Conservation (phyloP, 1,140 invertebrate genomes). For the Aphelenchoides besseyi region DNA sequence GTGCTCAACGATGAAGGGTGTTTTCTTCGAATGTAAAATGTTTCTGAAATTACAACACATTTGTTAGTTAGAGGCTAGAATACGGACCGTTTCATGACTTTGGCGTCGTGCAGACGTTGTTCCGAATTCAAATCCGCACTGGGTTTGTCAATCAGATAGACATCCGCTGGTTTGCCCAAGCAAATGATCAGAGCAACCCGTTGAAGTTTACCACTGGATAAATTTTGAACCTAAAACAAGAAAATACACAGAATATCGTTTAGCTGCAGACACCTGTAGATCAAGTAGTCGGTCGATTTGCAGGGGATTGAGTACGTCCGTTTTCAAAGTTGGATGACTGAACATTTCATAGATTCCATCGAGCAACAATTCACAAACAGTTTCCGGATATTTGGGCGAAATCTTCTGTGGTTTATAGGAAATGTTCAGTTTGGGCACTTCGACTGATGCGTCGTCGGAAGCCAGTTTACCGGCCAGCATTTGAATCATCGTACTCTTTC, state of each 20-base stretch:
- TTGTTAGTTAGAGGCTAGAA: slow-evolving; percentile 15
- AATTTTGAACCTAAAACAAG: slow-evolving; percentile 75
- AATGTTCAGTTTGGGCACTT: slow-evolving; percentile 86
- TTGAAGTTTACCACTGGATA: slow-evolving; percentile 98
- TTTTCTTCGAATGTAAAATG: slow-evolving; percentile 97
- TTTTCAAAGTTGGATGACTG: slow-evolving; percentile 80
- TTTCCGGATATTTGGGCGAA: slow-evolving; percentile 90
- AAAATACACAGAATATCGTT: no score
- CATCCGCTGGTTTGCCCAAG: slow-evolving; percentile 95
- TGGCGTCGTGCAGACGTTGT: slow-evolving; percentile 97
- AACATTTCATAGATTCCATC: slow-evolving; percentile 42
- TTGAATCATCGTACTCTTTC: slow-evolving; percentile 95
- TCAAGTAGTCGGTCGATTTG: slow-evolving; percentile 97
- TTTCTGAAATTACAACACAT: slow-evolving; percentile 72
- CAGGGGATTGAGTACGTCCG: slow-evolving; percentile 98
- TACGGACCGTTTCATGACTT: slow-evolving; percentile 88
- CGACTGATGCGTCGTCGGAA: slow-evolving; percentile 80
- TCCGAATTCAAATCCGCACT: slow-evolving; percentile 99
- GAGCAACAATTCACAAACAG: slow-evolving; percentile 70
- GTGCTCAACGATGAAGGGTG: slow-evolving; percentile 98
- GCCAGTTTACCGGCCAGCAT: slow-evolving; percentile 92
- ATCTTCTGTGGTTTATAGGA: slow-evolving; percentile 99
- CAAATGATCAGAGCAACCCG: slow-evolving; percentile 90
- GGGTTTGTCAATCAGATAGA: slow-evolving; percentile 98
- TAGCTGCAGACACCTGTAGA: slow-evolving; percentile 76